phyloP scores from a whole-genome alignment of 2,113 vertebrate genomes.

The Scolopax mira region DNA sequence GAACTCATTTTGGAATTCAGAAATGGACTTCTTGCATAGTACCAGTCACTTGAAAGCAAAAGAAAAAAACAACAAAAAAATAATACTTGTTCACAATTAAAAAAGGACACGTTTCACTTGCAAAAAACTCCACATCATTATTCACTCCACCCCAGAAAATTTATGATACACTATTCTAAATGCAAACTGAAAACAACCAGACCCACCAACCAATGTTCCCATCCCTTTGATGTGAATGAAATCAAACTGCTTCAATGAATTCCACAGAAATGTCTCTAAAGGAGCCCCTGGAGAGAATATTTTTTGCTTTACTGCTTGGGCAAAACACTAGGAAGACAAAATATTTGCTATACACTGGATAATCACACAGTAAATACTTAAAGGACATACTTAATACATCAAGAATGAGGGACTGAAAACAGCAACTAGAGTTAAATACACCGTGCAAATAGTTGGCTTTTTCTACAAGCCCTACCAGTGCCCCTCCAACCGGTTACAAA shows the following conservation, averaged over 20 bases:
- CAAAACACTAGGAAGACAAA: not conserved
- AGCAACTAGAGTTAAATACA: not conserved
- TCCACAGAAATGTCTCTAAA: not conserved
- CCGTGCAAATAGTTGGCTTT: not conserved
- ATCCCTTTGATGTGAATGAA: not conserved
- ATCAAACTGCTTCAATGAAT: not conserved
- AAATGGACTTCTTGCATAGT: slow-evolving; percentile 92
- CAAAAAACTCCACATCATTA: not conserved
- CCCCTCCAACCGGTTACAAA: not conserved
- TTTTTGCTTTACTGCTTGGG: not conserved
- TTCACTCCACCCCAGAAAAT: not conserved
- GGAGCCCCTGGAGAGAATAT: not conserved
- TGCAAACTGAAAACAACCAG: not conserved
- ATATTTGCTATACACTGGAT: not conserved
- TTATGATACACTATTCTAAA: not conserved
- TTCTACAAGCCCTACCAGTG: not conserved
- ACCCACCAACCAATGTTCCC: not conserved
- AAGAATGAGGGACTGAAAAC: not conserved
- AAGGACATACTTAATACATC: not conserved
- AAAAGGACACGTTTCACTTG: not conserved
- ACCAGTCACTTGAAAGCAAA: slow-evolving; percentile 88
- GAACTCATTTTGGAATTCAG: slow-evolving; percentile 86
- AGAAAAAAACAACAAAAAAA: not conserved
- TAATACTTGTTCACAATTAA: not conserved
- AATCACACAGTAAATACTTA: not conserved